Base-by-base conservation (phyloP, 2,113 vertebrate genomes). In the Gymnorhina tibicen region DNA sequence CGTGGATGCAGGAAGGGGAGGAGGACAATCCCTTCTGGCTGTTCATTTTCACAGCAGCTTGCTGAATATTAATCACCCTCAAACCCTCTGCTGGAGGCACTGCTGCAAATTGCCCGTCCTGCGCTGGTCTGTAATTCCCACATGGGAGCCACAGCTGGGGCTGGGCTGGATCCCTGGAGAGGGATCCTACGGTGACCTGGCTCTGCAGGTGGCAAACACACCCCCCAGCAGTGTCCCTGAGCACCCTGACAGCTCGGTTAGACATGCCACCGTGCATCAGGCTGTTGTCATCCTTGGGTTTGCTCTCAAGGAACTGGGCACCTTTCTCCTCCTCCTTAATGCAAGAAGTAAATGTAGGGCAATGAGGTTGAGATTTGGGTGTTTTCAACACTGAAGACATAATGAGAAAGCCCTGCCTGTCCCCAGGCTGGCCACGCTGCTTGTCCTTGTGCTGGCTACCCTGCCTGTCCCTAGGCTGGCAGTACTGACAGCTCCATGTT, bases 41-140 rank as follows among this genome's bases (percentile, higher is more conserved):
- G 79, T 55, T 85, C 91, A 67, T 90, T 82, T 60, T 33, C 91
- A 27, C 74, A 90, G 85, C 94, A 93, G 82, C 79, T 94, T 14
- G 13, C 47, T 75, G 96, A 93, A 95, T 95, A 72, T 75, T 82
- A 95, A 95, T 67, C 56, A 95, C 66, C n/a, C 78, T 6, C 11
- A 62, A 74, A 55, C 37, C 30, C 49, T 13, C 66, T 7, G 62
- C 96, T 69, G 81, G 12, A 60, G 77, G 91, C 4, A 0, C 64
- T 74, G 74, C 96, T 76, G 80, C 90, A 63, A 50, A 68, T n/a
- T 20, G 16, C 84, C 53, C 3, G 0, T 27, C 60, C 79, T 80
- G 70, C 84, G 62, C n/a, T n/a, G n/a, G n/a, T 49, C 52, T 27
- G 66, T 39, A 10, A 75, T 50, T 79, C 76, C 33, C 42, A 16